Conservation (phyloP, 2,797 vertebrate species). For the Luscinia megarhynchos region DNA sequence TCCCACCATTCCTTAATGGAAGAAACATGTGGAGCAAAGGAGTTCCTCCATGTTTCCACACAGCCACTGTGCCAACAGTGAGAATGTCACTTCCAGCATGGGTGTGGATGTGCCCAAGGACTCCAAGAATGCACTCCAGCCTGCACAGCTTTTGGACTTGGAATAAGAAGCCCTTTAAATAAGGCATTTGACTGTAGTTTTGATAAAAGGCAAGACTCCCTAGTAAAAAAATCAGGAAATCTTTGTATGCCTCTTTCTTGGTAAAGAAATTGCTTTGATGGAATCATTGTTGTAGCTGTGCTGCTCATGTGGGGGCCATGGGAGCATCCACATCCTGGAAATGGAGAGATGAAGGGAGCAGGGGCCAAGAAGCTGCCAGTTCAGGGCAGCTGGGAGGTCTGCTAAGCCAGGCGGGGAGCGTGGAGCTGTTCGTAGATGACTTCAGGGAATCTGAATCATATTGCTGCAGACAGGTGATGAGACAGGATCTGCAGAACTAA, state of each 20-base stretch:
- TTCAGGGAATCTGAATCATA: neutral
- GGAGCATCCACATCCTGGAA: neutral
- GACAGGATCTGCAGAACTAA: neutral
- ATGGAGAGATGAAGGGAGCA: neutral
- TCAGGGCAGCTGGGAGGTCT: neutral
- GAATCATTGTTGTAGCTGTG: neutral
- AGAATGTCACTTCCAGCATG: neutral
- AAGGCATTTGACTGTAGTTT: neutral
- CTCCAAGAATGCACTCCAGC: neutral
- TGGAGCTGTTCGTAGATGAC: neutral
- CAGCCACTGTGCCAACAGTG: neutral
- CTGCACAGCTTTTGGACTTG: neutral
- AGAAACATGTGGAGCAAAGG: rapidly evolving
- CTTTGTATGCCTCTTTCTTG: neutral
- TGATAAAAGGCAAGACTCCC: neutral
- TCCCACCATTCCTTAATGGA: neutral
- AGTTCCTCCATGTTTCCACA: neutral
- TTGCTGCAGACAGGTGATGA: neutral
- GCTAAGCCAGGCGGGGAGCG: neutral
- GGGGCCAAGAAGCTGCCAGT: neutral
- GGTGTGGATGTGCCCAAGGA: neutral
- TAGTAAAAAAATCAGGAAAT: neutral
- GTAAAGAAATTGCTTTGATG: neutral
- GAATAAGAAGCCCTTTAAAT: neutral
- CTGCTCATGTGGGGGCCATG: neutral